A percentile compares a stretch with the other conserved stretches of the same genome.
Evolutionary conservation across 2,888 invertebrate genomes (phyloP).

Genomic region (Mesorhabditis spiculigera): DNA sequence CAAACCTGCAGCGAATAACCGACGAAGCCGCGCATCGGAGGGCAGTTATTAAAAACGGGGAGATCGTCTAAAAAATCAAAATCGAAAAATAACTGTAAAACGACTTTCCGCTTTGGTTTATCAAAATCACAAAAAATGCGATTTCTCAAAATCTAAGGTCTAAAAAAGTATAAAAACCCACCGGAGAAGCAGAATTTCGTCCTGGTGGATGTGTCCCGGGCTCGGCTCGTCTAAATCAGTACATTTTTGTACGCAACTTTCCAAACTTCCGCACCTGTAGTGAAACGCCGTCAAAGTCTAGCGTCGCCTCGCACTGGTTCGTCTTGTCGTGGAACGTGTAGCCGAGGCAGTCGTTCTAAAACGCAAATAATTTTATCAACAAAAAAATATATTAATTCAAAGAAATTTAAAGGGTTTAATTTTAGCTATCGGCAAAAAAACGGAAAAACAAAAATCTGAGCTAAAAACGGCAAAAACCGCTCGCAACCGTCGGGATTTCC

Average conservation of each 20-base stretch:
- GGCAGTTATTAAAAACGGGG: constrained; percentile 47
- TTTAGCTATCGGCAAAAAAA: no score
- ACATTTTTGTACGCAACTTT: not conserved
- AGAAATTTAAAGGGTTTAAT: not conserved
- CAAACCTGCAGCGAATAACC: constrained; percentile 47
- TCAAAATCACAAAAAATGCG: not conserved
- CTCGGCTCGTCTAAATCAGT: not conserved
- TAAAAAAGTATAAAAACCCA: constrained; percentile 8
- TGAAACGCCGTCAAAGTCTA: not conserved
- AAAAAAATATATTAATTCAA: not conserved
- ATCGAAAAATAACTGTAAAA: not conserved
- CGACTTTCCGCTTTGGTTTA: not conserved
- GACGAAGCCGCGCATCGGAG: constrained; percentile 54
- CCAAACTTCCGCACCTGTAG: not conserved
- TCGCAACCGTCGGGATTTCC: no score
- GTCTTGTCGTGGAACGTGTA: not conserved
- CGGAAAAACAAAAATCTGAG: no score
- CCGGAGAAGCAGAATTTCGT: constrained; percentile 42
- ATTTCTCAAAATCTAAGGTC: not conserved
- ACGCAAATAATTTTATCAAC: not conserved
- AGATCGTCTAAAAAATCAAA: constrained; percentile 29
- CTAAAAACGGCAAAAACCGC: no score
- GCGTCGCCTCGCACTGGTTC: not conserved
- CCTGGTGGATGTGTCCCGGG: constrained; percentile 17
- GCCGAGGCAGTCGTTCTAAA: not conserved